Evolutionary conservation across 1,140 invertebrate genomes (phyloP), one percentile per base, ranked within the genome.

Genomic region (Zaprionus gabonicus): DNA sequence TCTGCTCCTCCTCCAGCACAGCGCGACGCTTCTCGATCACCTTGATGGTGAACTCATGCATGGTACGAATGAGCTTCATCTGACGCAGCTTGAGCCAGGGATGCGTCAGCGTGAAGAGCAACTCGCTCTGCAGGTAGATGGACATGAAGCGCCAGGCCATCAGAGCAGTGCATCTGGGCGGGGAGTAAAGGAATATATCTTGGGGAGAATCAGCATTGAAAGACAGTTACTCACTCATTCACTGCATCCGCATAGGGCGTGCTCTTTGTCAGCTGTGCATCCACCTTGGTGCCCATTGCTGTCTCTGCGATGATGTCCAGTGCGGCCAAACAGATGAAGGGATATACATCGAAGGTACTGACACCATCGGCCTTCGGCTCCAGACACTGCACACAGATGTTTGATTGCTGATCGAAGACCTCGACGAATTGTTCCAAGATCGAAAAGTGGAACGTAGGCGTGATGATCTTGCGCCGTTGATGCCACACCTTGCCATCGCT

Each of bases 371-470:
- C 80, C 93, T 93, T 41, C 9, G 56, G 41, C 0, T 59, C 65
- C 71, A 99, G 92, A 60, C 95, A 95, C n/a, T 94, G 85, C 23
- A 93, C 85, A n/a, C 98, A 93, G 41, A 96, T 94, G 7, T 94
- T 92, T 9, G 95, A 94, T 80, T 98, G 96, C 72, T 96, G 94
- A 81, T 96, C 95, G 82, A 98, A 97, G 1, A 97, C 94, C 1
- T 95, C 94, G 1, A 97, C 77, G 82, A 97, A 97, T 66, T 96
- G 95, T 71, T 97, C 95, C 15, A 97, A 88, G 31, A 97, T 96
- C 66, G 96, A 95, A 81, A 97, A 96, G 88, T 97, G 97, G 84
- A 97, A 97, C 0, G 96, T 95, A 9, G 97, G 96, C 0, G 97
- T 97, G 2, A 98, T 91, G 17, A 91, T 91, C 70, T 91, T 91